Percentiles rank a stretch among this genome's conserved stretches.
These are phyloP conservation scores for Meloe dianella DNA, from an alignment of 2,888 invertebrate species.

Conservation along the genomic window DNA sequence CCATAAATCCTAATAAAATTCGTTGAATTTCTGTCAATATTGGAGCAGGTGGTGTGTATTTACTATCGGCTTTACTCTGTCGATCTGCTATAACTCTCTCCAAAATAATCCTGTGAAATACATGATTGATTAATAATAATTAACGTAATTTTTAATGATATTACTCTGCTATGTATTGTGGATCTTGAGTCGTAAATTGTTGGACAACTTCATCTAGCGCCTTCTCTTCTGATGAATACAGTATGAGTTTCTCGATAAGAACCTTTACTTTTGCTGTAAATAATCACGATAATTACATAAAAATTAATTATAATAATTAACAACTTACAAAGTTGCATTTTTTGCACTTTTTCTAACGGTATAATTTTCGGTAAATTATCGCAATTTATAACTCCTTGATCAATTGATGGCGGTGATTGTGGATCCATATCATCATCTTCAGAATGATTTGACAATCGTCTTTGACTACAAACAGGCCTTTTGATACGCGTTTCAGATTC, in stretches of 20 bases:
- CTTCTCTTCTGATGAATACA: constrained; percentile 42
- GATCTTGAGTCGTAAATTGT: constrained; percentile 40
- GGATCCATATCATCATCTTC: constrained; percentile 18
- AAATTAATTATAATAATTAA: background rate
- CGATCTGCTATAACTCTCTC: constrained; percentile 40
- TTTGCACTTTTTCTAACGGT: constrained; percentile 17
- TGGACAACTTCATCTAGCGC: constrained; percentile 41
- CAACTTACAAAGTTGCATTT: constrained; percentile 34
- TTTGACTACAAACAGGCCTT: too few species aligned
- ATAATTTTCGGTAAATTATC: constrained; percentile 35
- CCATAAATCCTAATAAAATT: constrained; percentile 55
- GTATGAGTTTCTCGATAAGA: constrained; percentile 40
- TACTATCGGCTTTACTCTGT: constrained; percentile 51
- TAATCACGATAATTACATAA: constrained; percentile 14
- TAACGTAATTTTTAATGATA: constrained; percentile 16
- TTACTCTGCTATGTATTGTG: constrained; percentile 44
- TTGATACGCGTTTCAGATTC: too few species aligned
- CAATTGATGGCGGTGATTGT: constrained; percentile 24
- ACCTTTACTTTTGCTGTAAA: constrained; percentile 37
- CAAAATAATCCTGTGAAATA: constrained; percentile 45
- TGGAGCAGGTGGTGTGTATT: constrained; percentile 59
- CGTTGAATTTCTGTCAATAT: constrained; percentile 58
- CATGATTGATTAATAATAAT: constrained; percentile 9
- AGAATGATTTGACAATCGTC: too few species aligned
- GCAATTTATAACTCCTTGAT: constrained; percentile 17